Evolutionary conservation across 2,113 vertebrate species (phyloP), one percentile per base, ranked within the genome.

Genomic region (Lepus timidus): DNA sequence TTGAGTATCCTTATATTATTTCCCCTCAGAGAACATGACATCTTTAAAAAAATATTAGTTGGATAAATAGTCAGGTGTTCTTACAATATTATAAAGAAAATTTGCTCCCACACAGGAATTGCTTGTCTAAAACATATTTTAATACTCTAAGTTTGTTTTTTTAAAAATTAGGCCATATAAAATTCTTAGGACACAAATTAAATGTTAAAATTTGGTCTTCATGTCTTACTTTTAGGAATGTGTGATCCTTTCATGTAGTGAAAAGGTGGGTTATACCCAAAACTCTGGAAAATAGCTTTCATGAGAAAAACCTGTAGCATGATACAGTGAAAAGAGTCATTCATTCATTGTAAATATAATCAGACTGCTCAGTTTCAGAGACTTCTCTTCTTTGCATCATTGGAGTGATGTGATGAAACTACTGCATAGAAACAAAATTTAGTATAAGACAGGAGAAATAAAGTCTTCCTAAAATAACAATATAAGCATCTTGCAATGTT

Each of bases 81-180:
- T 84, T 86, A 80, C 94, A 91, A 74, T 14, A 58, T 61, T 52
- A 70, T 80, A 81, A 95, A 36, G 33, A 79, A 85, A 75, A 84
- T 61, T 73, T 87, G 23, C 25, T 90, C 84, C 44, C 39, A 87
- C 19, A n/a, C 0, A 85, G 49, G 25, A 5, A n/a, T 93, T 87
- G 36, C 16, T 94, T 87, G 49, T 70, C 61, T 88, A 93, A 93
- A 70, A 83, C 16, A 75, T 19, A 84, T 84, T 96, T 88, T 80
- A 81, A 80, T 78, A 55, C 13, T 44, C 49, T 82, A n/a, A 93
- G 4, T 75, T 95, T 91, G 20, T 84, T 58, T 88, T 89, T 44
- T 68, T 83, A 93, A 61, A 62, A 44, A n/a, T 36, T 71, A 31
- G 9, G 9, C 17, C 22, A 75, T 55, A 92, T 65, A 19, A 94